A percentile compares a stretch with the other conserved stretches of the same genome.
Evolutionary conservation across 2,888 invertebrate species (phyloP).

Genomic region (Rhodophaea formosa): DNA sequence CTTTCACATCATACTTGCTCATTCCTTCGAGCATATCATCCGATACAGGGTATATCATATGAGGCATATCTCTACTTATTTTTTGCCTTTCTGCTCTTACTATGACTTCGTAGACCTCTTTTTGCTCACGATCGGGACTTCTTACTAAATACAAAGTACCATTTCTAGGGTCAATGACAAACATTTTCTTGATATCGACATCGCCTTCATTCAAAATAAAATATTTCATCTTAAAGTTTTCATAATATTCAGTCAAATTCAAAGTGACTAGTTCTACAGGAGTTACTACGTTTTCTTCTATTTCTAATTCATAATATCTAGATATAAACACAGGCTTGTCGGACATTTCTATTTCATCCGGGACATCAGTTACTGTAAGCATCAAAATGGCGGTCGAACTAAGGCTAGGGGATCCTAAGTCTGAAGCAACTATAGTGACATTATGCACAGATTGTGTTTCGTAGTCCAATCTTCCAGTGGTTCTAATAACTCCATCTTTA

Average conservation of each 20-base stretch:
- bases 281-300: slow-evolving; percentile 89
- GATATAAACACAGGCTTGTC: slow-evolving; percentile 82
- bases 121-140: slow-evolving; percentile 88
- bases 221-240: slow-evolving; percentile 84
- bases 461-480: slow-evolving; percentile 86
- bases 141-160: slow-evolving; percentile 87
- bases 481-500: slow-evolving; percentile 90
- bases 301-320: slow-evolving; percentile 89
- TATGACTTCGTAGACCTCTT: slow-evolving; percentile 83
- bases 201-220: slow-evolving; percentile 83
- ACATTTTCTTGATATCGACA: slow-evolving; percentile 81
- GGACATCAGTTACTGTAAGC: slow-evolving; percentile 84
- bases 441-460: slow-evolving; percentile 85
- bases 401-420: slow-evolving; percentile 90
- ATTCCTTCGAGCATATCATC: slow-evolving; percentile 87
- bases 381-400: slow-evolving; percentile 88
- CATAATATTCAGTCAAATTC: slow-evolving; percentile 86
- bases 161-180: slow-evolving; percentile 88
- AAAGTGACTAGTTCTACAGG: slow-evolving; percentile 88
- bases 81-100: slow-evolving; percentile 79
- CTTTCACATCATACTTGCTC: slow-evolving; percentile 88
- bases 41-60: slow-evolving; percentile 88
- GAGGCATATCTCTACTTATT: slow-evolving; percentile 85
- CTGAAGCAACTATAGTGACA: slow-evolving; percentile 90
- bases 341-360: slow-evolving; percentile 77